These are phyloP conservation scores for Tangachromis dhanisi DNA, from an alignment of 2,113 vertebrate species.

Conservation along the genomic window DNA sequence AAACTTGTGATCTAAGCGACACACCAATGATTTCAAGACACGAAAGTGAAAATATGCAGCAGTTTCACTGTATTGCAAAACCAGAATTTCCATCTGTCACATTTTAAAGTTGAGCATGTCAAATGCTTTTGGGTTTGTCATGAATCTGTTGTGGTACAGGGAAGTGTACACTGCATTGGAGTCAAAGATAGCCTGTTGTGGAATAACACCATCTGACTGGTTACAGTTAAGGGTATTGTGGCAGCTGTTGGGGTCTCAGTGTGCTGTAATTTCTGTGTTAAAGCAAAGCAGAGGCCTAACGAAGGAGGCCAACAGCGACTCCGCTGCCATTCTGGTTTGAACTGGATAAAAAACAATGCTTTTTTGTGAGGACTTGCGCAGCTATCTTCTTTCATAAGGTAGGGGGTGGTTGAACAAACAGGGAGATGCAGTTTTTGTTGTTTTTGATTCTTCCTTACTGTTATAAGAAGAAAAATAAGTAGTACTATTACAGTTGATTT, in stretches of 20 bases:
- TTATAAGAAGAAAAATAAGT: neutral
- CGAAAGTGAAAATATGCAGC: neutral
- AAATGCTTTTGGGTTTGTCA: neutral
- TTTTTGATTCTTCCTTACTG: neutral
- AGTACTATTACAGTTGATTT: neutral
- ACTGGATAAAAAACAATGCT: slow-evolving; percentile 40
- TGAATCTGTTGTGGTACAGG: neutral
- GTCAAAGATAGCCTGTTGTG: neutral
- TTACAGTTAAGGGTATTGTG: neutral
- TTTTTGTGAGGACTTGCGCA: slow-evolving; percentile 1
- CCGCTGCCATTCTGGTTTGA: slow-evolving; percentile 28
- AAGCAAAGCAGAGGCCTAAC: neutral
- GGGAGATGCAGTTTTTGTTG: neutral
- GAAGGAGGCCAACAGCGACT: neutral
- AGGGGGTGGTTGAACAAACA: neutral
- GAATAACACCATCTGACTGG: neutral
- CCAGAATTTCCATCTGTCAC: neutral
- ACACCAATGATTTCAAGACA: neutral
- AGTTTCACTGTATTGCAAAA: neutral
- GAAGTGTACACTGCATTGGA: neutral
- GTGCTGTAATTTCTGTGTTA: neutral
- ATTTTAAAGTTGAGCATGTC: neutral
- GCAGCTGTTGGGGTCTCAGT: neutral
- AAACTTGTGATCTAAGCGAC: neutral
- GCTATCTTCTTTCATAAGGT: neutral